These are phyloP conservation scores for Trissoscelio sp. DNA, from an alignment of 2,888 invertebrate species.

Conservation along the genomic window DNA sequence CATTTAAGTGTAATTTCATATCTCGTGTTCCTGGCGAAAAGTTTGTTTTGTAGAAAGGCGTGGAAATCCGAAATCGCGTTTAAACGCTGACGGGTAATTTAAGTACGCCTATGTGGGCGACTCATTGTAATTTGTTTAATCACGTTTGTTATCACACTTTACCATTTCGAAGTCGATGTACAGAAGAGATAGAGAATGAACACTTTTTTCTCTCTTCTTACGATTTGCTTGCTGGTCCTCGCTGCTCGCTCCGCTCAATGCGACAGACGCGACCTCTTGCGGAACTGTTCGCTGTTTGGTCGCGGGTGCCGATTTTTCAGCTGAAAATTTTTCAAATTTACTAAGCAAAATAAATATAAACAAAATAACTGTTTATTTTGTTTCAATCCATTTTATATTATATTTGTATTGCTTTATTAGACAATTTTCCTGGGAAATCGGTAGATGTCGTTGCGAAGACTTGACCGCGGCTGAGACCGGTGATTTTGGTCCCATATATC, in stretches of 20 bases:
- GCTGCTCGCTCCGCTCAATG: constrained; percentile 70
- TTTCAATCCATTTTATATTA: no score
- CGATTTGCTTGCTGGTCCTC: constrained; percentile 81
- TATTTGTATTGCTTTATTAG: no score
- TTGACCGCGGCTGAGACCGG: constrained; percentile 84
- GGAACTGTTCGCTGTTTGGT: constrained; percentile 80
- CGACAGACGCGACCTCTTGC: constrained; percentile 72
- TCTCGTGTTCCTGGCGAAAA: constrained; percentile 27
- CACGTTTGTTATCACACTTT: constrained; percentile 34
- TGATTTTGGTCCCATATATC: constrained; percentile 98
- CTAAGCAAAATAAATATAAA: no score
- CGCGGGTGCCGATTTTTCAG: constrained; percentile 67
- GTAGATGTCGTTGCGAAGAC: constrained; percentile 66
- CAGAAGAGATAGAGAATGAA: constrained; percentile 56
- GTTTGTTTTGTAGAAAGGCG: background rate
- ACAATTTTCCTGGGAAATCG: constrained; percentile 36
- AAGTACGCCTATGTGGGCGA: constrained; percentile 79
- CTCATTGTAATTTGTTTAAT: constrained; percentile 59
- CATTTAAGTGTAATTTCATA: no score
- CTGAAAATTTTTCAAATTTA: background rate
- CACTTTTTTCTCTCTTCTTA: constrained; percentile 73
- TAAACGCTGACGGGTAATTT: constrained; percentile 73
- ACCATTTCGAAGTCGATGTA: constrained; percentile 33
- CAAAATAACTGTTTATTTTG: no score
- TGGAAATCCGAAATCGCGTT: constrained; percentile 75